Evolutionary conservation across 2,113 vertebrate species (phyloP).

Genomic region (Scomber colias): DNA sequence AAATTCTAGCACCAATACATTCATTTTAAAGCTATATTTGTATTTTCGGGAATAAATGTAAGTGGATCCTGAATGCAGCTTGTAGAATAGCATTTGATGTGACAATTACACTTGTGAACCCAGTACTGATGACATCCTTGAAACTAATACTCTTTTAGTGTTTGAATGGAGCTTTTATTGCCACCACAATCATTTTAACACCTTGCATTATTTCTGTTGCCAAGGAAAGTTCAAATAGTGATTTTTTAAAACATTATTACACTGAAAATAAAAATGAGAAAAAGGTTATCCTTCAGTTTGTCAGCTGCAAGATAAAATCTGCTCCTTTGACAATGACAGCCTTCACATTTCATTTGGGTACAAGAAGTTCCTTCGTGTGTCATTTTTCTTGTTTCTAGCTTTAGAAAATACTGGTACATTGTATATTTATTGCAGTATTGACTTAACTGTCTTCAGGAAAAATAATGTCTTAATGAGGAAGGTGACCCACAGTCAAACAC

Average conservation of each 20-base stretch:
- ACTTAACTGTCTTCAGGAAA: constrained; percentile 14
- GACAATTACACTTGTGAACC: neutral
- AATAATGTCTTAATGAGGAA: constrained; percentile 7
- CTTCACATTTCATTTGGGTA: neutral
- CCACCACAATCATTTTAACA: neutral
- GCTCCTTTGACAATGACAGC: neutral
- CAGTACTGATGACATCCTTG: neutral
- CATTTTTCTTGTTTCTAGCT: neutral
- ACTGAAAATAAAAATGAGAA: neutral
- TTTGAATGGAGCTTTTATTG: neutral
- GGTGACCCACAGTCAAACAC: neutral
- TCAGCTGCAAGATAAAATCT: neutral
- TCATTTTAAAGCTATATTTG: constrained; percentile 28
- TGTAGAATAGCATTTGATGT: neutral
- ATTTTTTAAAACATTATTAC: constrained; percentile 1
- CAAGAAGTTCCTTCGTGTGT: neutral
- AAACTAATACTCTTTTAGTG: neutral
- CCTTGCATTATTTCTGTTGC: neutral
- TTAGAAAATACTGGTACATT: neutral
- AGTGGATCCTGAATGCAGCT: neutral
- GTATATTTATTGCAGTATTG: constrained; percentile 21
- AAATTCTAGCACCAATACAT: constrained; percentile 32
- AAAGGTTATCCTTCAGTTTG: neutral
- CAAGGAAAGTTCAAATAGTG: neutral
- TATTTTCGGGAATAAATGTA: neutral